Percentiles rank a stretch among this genome's conserved stretches.
Conservation (phyloP, 2,113 vertebrate genomes). For the Gulo gulo region DNA sequence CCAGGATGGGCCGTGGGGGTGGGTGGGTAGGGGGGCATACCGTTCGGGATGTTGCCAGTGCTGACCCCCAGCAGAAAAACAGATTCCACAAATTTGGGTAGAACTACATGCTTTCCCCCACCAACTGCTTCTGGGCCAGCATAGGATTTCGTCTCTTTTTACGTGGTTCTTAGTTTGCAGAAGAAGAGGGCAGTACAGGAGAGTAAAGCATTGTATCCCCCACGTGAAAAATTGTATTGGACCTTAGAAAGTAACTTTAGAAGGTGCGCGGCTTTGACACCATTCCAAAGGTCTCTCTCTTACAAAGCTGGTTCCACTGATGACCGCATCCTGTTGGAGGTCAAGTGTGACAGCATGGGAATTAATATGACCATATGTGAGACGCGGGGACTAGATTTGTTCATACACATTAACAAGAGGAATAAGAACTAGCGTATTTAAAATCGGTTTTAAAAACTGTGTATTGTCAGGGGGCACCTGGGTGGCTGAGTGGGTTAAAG, state of each 20-base stretch:
- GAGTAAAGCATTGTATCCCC: background rate
- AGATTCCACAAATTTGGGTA: background rate
- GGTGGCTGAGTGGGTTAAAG: no score
- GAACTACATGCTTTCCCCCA: accelerated
- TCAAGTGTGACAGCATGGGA: background rate
- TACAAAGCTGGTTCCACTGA: background rate
- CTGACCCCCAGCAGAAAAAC: background rate
- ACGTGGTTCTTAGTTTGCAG: background rate
- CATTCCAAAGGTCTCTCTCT: background rate
- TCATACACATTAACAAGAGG: background rate
- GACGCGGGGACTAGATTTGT: background rate
- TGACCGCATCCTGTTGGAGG: background rate
- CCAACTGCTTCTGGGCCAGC: background rate
- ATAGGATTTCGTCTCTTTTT: background rate
- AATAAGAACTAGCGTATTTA: background rate
- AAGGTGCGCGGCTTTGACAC: background rate
- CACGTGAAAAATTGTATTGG: background rate
- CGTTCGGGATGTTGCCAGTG: no score
- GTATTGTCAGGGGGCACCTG: no score
- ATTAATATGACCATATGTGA: background rate
- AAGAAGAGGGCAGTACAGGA: background rate
- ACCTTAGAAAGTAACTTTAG: background rate
- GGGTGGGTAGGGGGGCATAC: no score
- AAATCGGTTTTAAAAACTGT: background rate
- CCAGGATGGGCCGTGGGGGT: background rate